These are phyloP conservation scores for Delia radicum DNA, from an alignment of 1,140 invertebrate species.

Conservation along the genomic window DNA sequence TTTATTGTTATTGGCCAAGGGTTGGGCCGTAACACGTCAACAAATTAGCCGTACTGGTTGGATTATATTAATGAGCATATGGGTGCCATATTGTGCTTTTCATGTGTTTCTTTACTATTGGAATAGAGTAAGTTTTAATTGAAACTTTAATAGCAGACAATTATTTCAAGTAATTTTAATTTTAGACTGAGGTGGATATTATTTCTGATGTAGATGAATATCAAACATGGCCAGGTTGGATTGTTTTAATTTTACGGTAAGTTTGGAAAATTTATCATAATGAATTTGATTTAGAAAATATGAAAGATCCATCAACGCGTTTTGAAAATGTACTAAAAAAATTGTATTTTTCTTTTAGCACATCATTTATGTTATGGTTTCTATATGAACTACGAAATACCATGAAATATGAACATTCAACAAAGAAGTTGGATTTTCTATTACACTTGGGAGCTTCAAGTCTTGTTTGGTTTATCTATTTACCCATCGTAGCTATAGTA, in stretches of 20 bases:
- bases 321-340: too few relatives aligned
- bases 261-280: too few relatives aligned
- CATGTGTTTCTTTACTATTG: constrained; percentile 92
- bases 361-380: constrained; percentile 92
- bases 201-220: constrained; percentile 96
- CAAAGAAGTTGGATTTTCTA: constrained; percentile 87
- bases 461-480: constrained; percentile 96
- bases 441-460: constrained; percentile 96
- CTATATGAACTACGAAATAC: constrained; percentile 88
- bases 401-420: constrained; percentile 90
- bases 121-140: constrained; percentile 77
- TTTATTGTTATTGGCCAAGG: constrained; percentile 90
- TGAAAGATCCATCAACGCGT: too few relatives aligned
- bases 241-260: constrained; percentile 71
- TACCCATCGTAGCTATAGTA: constrained; percentile 91
- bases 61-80: constrained; percentile 81
- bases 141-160: background rate
- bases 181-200: constrained; percentile 89
- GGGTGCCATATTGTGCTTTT: constrained; percentile 87
- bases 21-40: constrained; percentile 91
- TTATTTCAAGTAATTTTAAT: background rate
- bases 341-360: constrained; percentile 59
- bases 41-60: constrained; percentile 76
- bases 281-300: too few relatives aligned
- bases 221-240: constrained; percentile 94